phyloP scores from a whole-genome alignment of 2,888 invertebrate species.

The Cyrtodaria siliqua region DNA sequence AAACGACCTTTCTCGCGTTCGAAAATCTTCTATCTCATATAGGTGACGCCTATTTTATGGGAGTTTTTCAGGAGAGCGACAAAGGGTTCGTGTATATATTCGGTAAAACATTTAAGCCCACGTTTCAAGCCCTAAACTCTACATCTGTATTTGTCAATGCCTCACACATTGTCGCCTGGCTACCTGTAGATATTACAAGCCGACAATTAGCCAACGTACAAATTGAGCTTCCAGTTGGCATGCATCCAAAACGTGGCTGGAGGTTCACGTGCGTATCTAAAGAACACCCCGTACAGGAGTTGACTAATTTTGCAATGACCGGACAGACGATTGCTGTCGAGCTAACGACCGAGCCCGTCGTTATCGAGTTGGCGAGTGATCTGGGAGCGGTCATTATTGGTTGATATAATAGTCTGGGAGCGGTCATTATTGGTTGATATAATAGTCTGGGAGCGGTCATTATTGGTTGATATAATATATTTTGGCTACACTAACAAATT shows the following conservation, averaged over 20 bases:
- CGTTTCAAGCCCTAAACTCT: background rate
- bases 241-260: background rate
- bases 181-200: constrained; percentile 58
- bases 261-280: constrained; percentile 19
- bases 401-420: too few species aligned
- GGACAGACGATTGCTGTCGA: background rate
- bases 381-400: background rate
- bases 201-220: background rate
- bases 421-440: too few species aligned
- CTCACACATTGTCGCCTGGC: constrained; percentile 72
- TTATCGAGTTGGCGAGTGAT: constrained; percentile 2
- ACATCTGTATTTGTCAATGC: constrained; percentile 18
- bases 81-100: constrained; percentile 68
- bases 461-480: too few species aligned
- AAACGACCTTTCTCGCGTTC: constrained; percentile 67
- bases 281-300: background rate
- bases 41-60: constrained; percentile 64
- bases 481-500: too few species aligned
- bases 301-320: background rate
- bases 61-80: constrained; percentile 61
- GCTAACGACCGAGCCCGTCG: background rate
- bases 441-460: too few species aligned
- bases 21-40: constrained; percentile 58
- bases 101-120: constrained; percentile 14
- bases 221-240: constrained; percentile 10